Base-by-base conservation (phyloP, 2,888 invertebrate genomes). In the Stegana nigrithorax region DNA sequence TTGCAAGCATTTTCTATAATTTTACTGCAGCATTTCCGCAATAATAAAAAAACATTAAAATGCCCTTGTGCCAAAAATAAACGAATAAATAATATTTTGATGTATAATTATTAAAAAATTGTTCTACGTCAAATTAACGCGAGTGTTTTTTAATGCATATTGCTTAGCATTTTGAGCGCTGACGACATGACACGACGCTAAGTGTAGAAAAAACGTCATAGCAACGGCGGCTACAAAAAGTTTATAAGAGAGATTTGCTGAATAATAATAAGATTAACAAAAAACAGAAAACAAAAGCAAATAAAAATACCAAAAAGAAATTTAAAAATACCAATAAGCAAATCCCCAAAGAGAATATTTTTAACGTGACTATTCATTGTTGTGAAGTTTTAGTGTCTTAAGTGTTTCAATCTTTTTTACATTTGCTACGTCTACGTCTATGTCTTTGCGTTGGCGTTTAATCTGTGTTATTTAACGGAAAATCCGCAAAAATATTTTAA, bases 391-490 rank as follows among this genome's bases (percentile, higher is more conserved):
- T 19, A 51, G 36, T 61, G 12, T 23, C 56, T 44, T 27, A 59
- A 62, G 45, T 42, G 36, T 36, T 59, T 57, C 60, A n/a, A n/a
- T n/a, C n/a, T n/a, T n/a, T n/a, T n/a, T n/a, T n/a, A n/a, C n/a
- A n/a, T n/a, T n/a, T n/a, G n/a, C n/a, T n/a, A n/a, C n/a, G n/a
- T n/a, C n/a, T n/a, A n/a, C n/a, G 44, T 53, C 44, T 57, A 64
- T 7, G 61, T 36, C 57, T 55, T 58, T 58, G 63, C 61, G 57
- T 65, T 65, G 67, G 32, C 62, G 14, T 65, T 58, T 27, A 42
- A 64, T 60, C 17, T 65, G 51, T 59, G n/a, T n/a, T n/a, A n/a
- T n/a, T n/a, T n/a, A 53, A 7, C 51, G 29, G 39, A 58, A 51
- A 50, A 53, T 4, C n/a, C 12, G 7, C 5, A 29, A 53, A 7